These are phyloP conservation scores for Garra rufa DNA, from an alignment of 2,113 vertebrate genomes.

Conservation along the genomic window DNA sequence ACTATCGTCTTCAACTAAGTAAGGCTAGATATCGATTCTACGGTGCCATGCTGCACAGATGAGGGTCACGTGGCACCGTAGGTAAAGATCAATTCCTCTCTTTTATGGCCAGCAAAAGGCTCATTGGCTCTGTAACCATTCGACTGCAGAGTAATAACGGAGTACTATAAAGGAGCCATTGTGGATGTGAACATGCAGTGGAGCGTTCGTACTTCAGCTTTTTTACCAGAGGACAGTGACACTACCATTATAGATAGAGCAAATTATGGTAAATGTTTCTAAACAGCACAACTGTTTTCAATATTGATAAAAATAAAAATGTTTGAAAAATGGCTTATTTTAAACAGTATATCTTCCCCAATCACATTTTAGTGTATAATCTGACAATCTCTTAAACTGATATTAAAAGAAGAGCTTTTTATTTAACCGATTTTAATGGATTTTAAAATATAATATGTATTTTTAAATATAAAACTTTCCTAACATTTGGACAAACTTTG, in stretches of 20 bases:
- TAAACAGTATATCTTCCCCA: too few relatives aligned
- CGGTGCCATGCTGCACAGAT: background rate
- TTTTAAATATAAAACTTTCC: too few relatives aligned
- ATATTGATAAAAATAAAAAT: too few relatives aligned
- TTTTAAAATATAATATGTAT: too few relatives aligned
- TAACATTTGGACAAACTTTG: too few relatives aligned
- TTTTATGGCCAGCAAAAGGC: background rate
- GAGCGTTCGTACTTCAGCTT: background rate
- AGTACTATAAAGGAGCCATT: background rate
- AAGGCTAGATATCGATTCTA: background rate
- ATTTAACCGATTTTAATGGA: too few relatives aligned
- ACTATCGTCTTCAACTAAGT: background rate
- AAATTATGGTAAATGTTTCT: background rate
- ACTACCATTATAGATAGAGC: background rate
- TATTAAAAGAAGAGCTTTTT: too few relatives aligned
- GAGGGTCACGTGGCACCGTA: constrained; percentile 1
- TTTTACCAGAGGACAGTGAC: background rate
- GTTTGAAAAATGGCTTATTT: too few relatives aligned
- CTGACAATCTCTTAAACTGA: too few relatives aligned
- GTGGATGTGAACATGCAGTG: background rate
- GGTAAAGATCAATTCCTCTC: background rate
- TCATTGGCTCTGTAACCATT: background rate
- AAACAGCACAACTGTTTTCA: background rate
- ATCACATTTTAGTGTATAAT: too few relatives aligned
- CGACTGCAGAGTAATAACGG: background rate